Percentiles rank a stretch among this genome's conserved stretches.
Conservation (phyloP, 2,888 invertebrate genomes). For the Pseudococcus viburni region DNA sequence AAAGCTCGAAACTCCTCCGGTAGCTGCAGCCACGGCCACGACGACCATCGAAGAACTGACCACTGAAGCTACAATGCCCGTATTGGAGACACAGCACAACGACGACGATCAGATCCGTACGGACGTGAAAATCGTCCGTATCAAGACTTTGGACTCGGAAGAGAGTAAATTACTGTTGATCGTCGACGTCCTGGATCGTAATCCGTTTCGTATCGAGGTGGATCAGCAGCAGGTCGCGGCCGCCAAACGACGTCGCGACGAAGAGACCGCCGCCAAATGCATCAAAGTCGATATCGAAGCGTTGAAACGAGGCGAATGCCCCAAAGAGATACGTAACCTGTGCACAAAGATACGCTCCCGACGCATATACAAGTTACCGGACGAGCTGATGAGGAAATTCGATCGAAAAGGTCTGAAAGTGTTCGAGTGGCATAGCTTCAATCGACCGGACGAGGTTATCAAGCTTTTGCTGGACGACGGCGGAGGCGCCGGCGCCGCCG, state of each 20-base stretch:
- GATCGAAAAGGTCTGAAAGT: slow-evolving; percentile 54
- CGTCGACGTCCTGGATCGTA: slow-evolving; percentile 58
- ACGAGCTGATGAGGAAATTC: slow-evolving; percentile 51
- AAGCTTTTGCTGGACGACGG: slow-evolving; percentile 45
- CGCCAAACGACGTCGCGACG: not conserved
- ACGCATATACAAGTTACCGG: slow-evolving; percentile 52
- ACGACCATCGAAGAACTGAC: not conserved
- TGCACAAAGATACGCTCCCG: slow-evolving; percentile 15
- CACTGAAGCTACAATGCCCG: not conserved
- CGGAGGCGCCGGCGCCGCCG: slow-evolving; percentile 23
- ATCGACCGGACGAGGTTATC: slow-evolving; percentile 49
- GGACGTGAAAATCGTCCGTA: slow-evolving; percentile 54
- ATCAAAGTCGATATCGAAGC: slow-evolving; percentile 47
- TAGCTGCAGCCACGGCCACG: not conserved
- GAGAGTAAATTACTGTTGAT: slow-evolving; percentile 54
- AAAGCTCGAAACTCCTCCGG: slow-evolving; percentile 31
- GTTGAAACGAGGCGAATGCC: slow-evolving; percentile 48
- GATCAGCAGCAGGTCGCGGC: not conserved
- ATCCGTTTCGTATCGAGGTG: slow-evolving; percentile 36
- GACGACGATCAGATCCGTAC: slow-evolving; percentile 44
- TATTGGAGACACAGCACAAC: not conserved
- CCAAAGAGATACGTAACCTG: slow-evolving; percentile 33
- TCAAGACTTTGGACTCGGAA: slow-evolving; percentile 45
- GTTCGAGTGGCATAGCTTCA: slow-evolving; percentile 62
- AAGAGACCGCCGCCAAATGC: not conserved